phyloP scores from a whole-genome alignment of 2,888 invertebrate genomes.

The Tethea ocularis region DNA sequence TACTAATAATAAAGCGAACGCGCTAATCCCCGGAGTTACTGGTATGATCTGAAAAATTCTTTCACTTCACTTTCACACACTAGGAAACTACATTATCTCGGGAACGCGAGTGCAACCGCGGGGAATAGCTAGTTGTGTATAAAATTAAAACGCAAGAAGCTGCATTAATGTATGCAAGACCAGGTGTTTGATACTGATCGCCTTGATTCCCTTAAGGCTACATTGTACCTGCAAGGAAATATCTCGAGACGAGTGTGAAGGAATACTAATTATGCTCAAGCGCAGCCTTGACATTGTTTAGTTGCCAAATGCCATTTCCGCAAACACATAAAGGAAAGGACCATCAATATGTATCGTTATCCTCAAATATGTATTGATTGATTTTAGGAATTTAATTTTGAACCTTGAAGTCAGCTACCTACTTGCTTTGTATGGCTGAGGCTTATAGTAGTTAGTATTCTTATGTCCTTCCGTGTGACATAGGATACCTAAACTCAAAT shows the following conservation, averaged over 20 bases:
- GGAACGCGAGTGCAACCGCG: too few relatives aligned
- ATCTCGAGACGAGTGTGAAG: slow-evolving; percentile 34
- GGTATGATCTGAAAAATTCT: too few relatives aligned
- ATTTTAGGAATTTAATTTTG: background rate
- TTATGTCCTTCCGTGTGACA: too few relatives aligned
- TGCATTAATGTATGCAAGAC: background rate
- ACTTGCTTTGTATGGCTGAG: background rate
- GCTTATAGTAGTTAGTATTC: too few relatives aligned
- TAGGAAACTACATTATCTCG: too few relatives aligned
- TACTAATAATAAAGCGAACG: too few relatives aligned
- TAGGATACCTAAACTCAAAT: too few relatives aligned
- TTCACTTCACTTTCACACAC: too few relatives aligned
- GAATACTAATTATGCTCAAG: slow-evolving; percentile 51
- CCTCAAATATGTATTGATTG: slow-evolving; percentile 11
- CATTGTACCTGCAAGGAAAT: slow-evolving; percentile 48
- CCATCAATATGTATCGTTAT: background rate
- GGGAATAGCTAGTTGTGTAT: too few relatives aligned
- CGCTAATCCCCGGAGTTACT: too few relatives aligned
- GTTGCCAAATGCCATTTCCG: slow-evolving; percentile 36
- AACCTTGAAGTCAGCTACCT: background rate
- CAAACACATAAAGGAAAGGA: slow-evolving; percentile 26
- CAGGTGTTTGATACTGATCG: slow-evolving; percentile 23
- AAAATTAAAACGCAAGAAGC: background rate
- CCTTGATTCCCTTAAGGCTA: slow-evolving; percentile 45
- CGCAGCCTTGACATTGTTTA: slow-evolving; percentile 59